These are phyloP conservation scores for Apogon hyalosoma DNA, from an alignment of 2,797 vertebrate genomes.

Conservation along the genomic window DNA sequence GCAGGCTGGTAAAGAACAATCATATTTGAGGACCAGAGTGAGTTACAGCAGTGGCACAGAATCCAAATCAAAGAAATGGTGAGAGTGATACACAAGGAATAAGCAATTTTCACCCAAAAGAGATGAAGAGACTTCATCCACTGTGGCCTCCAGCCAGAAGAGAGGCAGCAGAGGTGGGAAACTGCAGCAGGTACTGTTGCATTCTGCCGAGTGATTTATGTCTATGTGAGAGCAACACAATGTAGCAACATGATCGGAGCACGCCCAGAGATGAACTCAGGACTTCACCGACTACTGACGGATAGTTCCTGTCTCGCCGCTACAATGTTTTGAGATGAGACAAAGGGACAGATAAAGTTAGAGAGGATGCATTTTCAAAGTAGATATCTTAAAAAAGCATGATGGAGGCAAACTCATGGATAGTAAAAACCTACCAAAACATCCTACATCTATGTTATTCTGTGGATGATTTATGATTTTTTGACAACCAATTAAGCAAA, in stretches of 20 bases:
- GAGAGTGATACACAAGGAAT: slow-evolving; percentile 43
- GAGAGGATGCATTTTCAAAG: slow-evolving; percentile 39
- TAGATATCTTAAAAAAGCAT: slow-evolving; percentile 45
- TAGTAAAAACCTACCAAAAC: background rate
- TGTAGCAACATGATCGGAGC: slow-evolving; percentile 73
- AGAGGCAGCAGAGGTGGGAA: slow-evolving; percentile 24
- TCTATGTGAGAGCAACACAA: slow-evolving; percentile 57
- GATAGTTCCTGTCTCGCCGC: slow-evolving; percentile 63
- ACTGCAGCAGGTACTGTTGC: slow-evolving; percentile 50
- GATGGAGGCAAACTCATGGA: slow-evolving; percentile 26
- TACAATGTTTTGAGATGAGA: slow-evolving; percentile 61
- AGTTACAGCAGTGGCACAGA: slow-evolving; percentile 31
- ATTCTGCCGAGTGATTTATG: slow-evolving; percentile 69
- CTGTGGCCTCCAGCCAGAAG: slow-evolving; percentile 29
- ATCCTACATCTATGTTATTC: too few species aligned
- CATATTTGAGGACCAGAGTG: slow-evolving; percentile 45
- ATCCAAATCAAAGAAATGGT: slow-evolving; percentile 49
- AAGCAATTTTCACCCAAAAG: slow-evolving; percentile 43
- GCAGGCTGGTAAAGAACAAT: slow-evolving; percentile 44
- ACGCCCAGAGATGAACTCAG: slow-evolving; percentile 69
- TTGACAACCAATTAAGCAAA: too few species aligned
- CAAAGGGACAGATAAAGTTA: slow-evolving; percentile 41
- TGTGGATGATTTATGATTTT: too few species aligned
- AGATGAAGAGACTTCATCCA: slow-evolving; percentile 37
- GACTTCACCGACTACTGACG: slow-evolving; percentile 65